Percentiles rank a stretch among this genome's conserved stretches.
Evolutionary conservation across 2,888 invertebrate genomes (phyloP).

Genomic region (Latheticus oryzae): DNA sequence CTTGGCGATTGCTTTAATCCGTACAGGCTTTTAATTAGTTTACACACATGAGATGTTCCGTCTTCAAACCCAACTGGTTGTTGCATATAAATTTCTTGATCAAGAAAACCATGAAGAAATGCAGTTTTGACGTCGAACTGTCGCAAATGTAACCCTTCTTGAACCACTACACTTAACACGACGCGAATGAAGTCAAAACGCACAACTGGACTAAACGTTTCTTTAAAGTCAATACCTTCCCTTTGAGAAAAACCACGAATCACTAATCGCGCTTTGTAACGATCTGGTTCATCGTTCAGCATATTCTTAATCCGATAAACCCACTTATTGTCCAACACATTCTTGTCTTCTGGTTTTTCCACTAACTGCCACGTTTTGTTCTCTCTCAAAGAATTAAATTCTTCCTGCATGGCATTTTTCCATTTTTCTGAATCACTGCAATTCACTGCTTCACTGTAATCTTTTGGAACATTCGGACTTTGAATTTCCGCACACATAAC

Average conservation of each 20-base stretch:
- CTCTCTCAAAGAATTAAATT: conserved; percentile 43
- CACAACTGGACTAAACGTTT: conserved; percentile 55
- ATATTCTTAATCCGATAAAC: conserved; percentile 42
- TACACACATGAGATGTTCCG: conserved; percentile 51
- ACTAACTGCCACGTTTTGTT: conserved; percentile 46
- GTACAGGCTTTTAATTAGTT: conserved; percentile 54
- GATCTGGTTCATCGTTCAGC: conserved; percentile 47
- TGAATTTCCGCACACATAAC: no score
- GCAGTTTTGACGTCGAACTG: conserved; percentile 57
- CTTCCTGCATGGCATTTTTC: conserved; percentile 45
- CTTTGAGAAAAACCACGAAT: conserved; percentile 49
- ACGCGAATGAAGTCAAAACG: conserved; percentile 49
- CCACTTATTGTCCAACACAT: conserved; percentile 40
- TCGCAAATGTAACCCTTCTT: conserved; percentile 42
- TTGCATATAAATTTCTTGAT: conserved; percentile 56
- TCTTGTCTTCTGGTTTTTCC: conserved; percentile 35
- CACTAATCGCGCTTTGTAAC: conserved; percentile 54
- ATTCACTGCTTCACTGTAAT: conserved; percentile 43
- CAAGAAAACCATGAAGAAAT: conserved; percentile 51
- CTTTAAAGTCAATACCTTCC: conserved; percentile 50
- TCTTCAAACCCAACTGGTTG: conserved; percentile 56
- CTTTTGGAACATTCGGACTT: no score
- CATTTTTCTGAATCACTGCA: conserved; percentile 39
- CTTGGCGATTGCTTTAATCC: conserved; percentile 59
- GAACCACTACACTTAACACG: conserved; percentile 49